phyloP scores from a whole-genome alignment of 2,113 vertebrate genomes.

The Ahaetulla prasina region DNA sequence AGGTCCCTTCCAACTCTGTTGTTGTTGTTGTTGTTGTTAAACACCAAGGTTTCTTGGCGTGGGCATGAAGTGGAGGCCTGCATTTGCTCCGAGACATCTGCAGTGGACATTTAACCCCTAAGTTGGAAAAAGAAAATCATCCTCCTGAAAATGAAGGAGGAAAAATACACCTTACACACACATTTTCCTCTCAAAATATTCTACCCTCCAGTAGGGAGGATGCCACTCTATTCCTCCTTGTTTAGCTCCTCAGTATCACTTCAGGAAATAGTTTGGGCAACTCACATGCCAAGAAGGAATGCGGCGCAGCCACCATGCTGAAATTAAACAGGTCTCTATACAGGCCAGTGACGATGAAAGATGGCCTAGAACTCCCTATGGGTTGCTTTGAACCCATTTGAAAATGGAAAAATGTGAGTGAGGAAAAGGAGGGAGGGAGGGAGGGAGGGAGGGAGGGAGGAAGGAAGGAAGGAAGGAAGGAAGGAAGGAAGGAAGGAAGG shows the following conservation, averaged over 20 bases:
- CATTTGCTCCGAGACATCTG: background rate
- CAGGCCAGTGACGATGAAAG: background rate
- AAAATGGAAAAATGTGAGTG: background rate
- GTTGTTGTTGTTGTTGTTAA: no score
- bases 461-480: background rate
- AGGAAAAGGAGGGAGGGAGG: background rate
- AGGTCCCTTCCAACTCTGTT: no score
- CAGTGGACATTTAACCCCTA: background rate
- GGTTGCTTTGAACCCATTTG: background rate
- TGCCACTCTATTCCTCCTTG: background rate
- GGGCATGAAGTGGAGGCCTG: background rate
- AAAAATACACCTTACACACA: background rate
- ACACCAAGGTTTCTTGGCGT: no score
- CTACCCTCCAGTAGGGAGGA: background rate
- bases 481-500: rapidly evolving
- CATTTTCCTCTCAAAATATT: background rate
- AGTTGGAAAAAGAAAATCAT: background rate
- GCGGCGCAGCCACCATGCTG: background rate
- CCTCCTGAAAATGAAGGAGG: background rate
- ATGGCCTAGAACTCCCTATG: background rate
- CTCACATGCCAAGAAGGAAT: background rate
- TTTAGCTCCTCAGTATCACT: background rate
- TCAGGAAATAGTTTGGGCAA: background rate
- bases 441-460: no score
- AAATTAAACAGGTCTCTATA: background rate